Percentiles rank a stretch among this genome's conserved stretches.
Conservation (phyloP, 2,797 vertebrate genomes). For the Holocentrus rufus region DNA sequence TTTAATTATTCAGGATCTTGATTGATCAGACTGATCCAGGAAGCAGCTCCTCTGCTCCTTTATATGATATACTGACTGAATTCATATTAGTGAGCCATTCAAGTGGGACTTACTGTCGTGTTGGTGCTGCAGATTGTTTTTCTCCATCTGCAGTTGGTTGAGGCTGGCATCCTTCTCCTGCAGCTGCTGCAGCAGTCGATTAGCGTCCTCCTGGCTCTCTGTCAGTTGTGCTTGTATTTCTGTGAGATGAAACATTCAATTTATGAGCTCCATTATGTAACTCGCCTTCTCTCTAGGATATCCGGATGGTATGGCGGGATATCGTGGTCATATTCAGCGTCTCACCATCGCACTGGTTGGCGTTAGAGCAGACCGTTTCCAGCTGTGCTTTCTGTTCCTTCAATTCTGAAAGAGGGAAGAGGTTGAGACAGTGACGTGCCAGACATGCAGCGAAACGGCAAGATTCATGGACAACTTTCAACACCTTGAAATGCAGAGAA, state of each 20-base stretch:
- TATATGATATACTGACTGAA: background rate
- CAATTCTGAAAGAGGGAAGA: slow-evolving; percentile 51
- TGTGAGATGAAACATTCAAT: slow-evolving; percentile 35
- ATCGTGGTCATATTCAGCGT: background rate
- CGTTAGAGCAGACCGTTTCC: slow-evolving; percentile 24
- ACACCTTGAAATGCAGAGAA: background rate
- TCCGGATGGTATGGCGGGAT: background rate
- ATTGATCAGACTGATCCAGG: too few species aligned
- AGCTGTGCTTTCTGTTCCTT: slow-evolving; percentile 32
- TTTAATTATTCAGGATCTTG: background rate
- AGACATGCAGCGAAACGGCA: background rate
- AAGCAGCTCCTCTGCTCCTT: background rate
- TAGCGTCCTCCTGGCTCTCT: slow-evolving; percentile 18
- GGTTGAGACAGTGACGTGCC: background rate
- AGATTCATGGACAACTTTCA: background rate
- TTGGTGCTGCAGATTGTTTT: slow-evolving; percentile 3
- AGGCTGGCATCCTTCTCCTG: slow-evolving; percentile 3
- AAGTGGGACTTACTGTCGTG: slow-evolving; percentile 18
- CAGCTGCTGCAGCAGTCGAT: slow-evolving; percentile 20
- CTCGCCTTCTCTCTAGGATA: background rate
- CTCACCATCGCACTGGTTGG: slow-evolving; percentile 45
- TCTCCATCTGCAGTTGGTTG: slow-evolving; percentile 20
- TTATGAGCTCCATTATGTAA: background rate
- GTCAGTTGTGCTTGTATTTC: slow-evolving; percentile 33
- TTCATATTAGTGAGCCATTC: background rate